Evolutionary conservation across 2,797 vertebrate species (phyloP).

Genomic region (Trachurus trachurus): DNA sequence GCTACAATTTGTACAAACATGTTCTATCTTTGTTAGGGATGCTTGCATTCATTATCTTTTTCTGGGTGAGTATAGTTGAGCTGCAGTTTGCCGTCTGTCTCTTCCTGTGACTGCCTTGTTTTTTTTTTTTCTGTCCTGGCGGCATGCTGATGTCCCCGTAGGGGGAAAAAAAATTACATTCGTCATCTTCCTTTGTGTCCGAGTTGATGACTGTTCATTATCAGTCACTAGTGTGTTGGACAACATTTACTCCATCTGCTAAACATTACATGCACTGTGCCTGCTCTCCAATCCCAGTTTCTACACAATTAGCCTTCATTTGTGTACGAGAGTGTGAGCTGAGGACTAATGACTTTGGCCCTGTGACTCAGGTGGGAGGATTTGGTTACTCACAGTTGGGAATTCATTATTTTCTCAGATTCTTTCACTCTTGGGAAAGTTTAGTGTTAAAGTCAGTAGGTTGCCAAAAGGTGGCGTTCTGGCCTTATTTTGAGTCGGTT

Average conservation of each 20-base stretch:
- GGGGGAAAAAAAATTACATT: neutral
- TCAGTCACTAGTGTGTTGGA: neutral
- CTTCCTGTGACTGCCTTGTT: neutral
- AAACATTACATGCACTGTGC: slow-evolving; percentile 1
- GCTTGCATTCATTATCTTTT: neutral
- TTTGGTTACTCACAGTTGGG: slow-evolving; percentile 18
- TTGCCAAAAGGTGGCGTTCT: slow-evolving; percentile 45
- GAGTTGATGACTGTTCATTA: slow-evolving; percentile 21
- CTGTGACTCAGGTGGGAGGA: slow-evolving; percentile 34
- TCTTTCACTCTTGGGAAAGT: slow-evolving; percentile 16
- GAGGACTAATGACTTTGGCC: slow-evolving; percentile 47
- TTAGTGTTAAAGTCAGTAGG: neutral
- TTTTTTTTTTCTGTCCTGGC: neutral
- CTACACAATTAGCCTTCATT: slow-evolving; percentile 43
- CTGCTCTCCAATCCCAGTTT: slow-evolving; percentile 12
- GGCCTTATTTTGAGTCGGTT: slow-evolving; percentile 24
- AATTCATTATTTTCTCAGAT: slow-evolving; percentile 21
- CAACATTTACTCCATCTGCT: slow-evolving; percentile 32
- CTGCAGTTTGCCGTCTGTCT: neutral
- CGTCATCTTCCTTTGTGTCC: slow-evolving; percentile 3
- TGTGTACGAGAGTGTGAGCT: slow-evolving; percentile 19
- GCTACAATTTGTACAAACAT: slow-evolving; percentile 5
- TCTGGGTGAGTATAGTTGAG: neutral
- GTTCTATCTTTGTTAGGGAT: slow-evolving; percentile 5
- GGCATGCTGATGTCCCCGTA: neutral